These are phyloP conservation scores for Xestoiulus laeticollis DNA, from an alignment of 2,888 invertebrate genomes.

Conservation along the genomic window DNA sequence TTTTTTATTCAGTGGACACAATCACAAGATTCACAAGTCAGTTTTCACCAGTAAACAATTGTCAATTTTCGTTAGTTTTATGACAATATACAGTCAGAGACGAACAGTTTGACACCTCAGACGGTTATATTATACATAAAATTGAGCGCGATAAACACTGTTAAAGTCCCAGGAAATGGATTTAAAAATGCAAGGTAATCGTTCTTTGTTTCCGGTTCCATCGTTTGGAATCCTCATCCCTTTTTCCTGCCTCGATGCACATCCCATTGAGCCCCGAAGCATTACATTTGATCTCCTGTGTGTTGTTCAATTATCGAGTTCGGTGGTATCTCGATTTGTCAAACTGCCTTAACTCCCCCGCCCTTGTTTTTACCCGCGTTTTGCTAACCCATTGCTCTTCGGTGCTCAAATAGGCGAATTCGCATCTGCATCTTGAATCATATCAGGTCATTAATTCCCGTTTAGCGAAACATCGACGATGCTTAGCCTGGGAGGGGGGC, in stretches of 20 bases:
- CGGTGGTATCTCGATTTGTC: slow-evolving; percentile 26
- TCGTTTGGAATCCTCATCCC: background rate
- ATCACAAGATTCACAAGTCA: too few species aligned
- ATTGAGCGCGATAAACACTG: background rate
- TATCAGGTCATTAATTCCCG: slow-evolving; percentile 17
- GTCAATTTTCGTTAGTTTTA: background rate
- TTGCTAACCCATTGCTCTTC: background rate
- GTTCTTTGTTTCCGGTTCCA: background rate
- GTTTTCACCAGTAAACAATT: too few species aligned
- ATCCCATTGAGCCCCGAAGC: background rate
- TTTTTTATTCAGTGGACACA: too few species aligned
- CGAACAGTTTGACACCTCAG: background rate
- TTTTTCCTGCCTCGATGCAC: background rate
- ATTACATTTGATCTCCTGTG: background rate
- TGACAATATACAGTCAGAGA: background rate
- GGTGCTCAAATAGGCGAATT: background rate
- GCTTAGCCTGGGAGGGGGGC: background rate
- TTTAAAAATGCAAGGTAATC: background rate
- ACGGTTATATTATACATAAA: background rate
- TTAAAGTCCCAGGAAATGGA: background rate
- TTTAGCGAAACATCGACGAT: slow-evolving; percentile 18
- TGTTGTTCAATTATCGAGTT: slow-evolving; percentile 18
- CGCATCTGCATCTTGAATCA: slow-evolving; percentile 12
- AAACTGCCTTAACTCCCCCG: background rate
- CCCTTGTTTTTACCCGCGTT: background rate